Evolutionary conservation across 2,888 invertebrate genomes (phyloP).

Genomic region (Drosophila recens): DNA sequence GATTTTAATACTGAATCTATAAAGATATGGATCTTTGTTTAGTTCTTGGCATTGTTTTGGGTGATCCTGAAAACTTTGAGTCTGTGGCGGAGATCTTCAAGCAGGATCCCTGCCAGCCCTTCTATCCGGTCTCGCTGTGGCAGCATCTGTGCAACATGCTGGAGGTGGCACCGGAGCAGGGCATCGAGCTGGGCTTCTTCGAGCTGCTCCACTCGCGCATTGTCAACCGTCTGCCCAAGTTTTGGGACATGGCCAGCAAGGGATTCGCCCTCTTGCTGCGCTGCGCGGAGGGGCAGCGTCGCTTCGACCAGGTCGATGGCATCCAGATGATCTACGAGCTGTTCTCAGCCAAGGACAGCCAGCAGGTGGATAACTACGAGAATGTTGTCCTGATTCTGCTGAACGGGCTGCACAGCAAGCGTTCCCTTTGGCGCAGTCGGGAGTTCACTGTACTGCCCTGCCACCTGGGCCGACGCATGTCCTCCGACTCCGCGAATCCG

Average conservation of each 20-base stretch:
- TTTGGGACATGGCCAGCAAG: slow-evolving; percentile 76
- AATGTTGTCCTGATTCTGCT: slow-evolving; percentile 71
- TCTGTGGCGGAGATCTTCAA: slow-evolving; percentile 58
- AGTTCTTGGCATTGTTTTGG: slow-evolving; percentile 35
- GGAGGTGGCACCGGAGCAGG: slow-evolving; percentile 71
- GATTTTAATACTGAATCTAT: too few relatives aligned
- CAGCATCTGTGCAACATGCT: slow-evolving; percentile 78
- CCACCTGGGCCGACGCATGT: slow-evolving; percentile 66
- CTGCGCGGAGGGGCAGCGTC: slow-evolving; percentile 75
- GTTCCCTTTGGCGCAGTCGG: slow-evolving; percentile 78
- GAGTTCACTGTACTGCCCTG: slow-evolving; percentile 78
- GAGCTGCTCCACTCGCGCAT: slow-evolving; percentile 75
- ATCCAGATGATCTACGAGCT: slow-evolving; percentile 69
- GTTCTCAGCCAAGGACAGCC: slow-evolving; percentile 38
- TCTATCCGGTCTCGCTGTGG: slow-evolving; percentile 73
- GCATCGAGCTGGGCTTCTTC: slow-evolving; percentile 79
- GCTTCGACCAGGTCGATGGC: slow-evolving; percentile 75
- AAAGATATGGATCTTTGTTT: neutral
- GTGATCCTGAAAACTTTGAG: slow-evolving; percentile 52
- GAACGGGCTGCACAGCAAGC: slow-evolving; percentile 76
- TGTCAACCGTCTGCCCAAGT: slow-evolving; percentile 48
- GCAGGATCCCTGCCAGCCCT: slow-evolving; percentile 56
- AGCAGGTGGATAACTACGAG: slow-evolving; percentile 59
- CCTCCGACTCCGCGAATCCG: slow-evolving; percentile 35
- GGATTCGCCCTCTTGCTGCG: slow-evolving; percentile 82